These are phyloP conservation scores for Datnioides undecimradiatus DNA, from an alignment of 2,113 vertebrate genomes.

Conservation along the genomic window DNA sequence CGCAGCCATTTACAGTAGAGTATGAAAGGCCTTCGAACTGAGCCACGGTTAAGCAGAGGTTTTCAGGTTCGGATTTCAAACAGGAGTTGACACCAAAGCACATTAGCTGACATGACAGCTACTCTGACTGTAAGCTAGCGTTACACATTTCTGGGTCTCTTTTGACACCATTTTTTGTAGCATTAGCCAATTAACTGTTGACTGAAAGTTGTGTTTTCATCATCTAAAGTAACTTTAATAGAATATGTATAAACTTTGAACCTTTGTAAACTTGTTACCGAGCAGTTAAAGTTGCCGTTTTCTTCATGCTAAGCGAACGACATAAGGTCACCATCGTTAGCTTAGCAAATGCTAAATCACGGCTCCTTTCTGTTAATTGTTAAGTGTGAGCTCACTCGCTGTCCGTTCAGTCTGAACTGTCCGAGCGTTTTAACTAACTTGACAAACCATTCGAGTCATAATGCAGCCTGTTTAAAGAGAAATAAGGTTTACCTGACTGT, in stretches of 20 bases:
- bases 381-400: too few species aligned
- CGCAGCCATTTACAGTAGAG: not conserved
- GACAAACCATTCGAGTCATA: not conserved
- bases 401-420: rapidly evolving
- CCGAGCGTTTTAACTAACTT: not conserved
- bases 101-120: not conserved
- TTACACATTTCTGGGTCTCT: not conserved
- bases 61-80: not conserved
- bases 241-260: too few species aligned
- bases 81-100: not conserved
- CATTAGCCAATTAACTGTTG: not conserved
- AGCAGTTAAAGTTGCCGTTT: not conserved
- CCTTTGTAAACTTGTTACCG: not conserved
- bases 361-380: not conserved
- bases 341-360: constrained; percentile 3
- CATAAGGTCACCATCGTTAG: constrained; percentile 29
- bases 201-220: not conserved
- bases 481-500: constrained; percentile 31
- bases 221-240: not conserved
- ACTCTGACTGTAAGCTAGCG: not conserved
- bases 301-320: not conserved
- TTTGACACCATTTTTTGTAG: not conserved
- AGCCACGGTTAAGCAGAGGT: too few species aligned
- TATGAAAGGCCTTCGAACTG: not conserved
- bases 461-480: not conserved